Evolutionary conservation across 2,113 vertebrate genomes (phyloP).

Genomic region (Tretioscincus oriximinensis): DNA sequence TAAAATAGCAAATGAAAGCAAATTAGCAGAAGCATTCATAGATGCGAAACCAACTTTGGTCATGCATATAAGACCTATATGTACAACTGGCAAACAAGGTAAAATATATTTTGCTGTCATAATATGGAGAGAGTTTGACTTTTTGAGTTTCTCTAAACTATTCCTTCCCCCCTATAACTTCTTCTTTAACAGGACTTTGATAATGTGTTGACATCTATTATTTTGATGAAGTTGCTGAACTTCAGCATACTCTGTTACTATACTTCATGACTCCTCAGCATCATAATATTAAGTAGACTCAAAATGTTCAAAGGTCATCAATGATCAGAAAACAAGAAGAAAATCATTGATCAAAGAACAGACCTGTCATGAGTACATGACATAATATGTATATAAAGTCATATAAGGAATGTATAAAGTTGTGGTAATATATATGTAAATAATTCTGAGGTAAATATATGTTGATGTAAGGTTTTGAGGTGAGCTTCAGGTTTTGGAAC

Average conservation of each 20-base stretch:
- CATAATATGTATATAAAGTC: no score
- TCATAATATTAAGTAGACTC: not conserved
- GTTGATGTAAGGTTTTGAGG: no score
- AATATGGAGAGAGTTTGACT: not conserved
- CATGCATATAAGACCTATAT: not conserved
- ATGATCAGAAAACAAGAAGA: not conserved
- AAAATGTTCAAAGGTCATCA: not conserved
- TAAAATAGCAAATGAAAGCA: conserved; percentile 23
- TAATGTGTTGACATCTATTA: not conserved
- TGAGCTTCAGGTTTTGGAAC: no score
- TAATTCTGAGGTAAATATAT: no score
- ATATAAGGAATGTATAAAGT: no score
- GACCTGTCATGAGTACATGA: no score
- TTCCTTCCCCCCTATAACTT: no score
- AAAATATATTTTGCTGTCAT: not conserved
- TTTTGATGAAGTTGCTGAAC: not conserved
- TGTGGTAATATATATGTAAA: no score
- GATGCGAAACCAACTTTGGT: not conserved
- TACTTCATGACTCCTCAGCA: not conserved
- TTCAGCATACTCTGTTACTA: not conserved
- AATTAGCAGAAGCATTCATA: conserved; percentile 6
- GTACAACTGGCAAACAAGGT: not conserved
- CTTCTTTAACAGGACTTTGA: not conserved
- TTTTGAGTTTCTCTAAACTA: not conserved
- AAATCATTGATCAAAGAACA: not conserved